Percentiles rank a stretch among this genome's conserved stretches.
Evolutionary conservation across 2,888 invertebrate genomes (phyloP).

Genomic region (Mesorhabditis sp.): DNA sequence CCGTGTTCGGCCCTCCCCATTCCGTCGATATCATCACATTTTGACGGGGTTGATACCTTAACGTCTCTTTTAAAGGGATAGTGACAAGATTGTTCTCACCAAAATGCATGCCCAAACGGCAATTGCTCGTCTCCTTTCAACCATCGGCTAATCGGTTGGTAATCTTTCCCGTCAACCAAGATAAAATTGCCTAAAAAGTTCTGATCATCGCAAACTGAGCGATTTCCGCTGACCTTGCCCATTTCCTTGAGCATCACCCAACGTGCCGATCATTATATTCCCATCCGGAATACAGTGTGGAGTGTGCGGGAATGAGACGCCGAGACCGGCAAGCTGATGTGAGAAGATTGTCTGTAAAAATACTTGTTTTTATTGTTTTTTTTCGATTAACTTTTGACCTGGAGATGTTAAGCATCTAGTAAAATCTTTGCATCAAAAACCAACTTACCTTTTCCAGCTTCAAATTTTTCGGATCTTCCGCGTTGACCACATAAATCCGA

Average conservation of each 20-base stretch:
- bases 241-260: constrained; percentile 83
- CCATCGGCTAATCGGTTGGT: constrained; percentile 69
- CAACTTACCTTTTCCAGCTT: constrained; percentile 13
- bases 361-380: neutral
- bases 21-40: constrained; percentile 85
- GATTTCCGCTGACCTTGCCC: constrained; percentile 67
- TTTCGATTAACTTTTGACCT: neutral
- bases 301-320: constrained; percentile 85
- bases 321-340: constrained; percentile 72
- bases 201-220: neutral
- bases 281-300: constrained; percentile 87
- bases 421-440: too few relatives aligned
- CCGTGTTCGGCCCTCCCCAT: constrained; percentile 83
- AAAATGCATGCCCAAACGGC: constrained; percentile 77
- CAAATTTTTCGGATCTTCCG: constrained; percentile 45
- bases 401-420: too few relatives aligned
- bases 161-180: constrained; percentile 77
- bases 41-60: constrained; percentile 69
- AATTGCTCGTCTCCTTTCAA: constrained; percentile 58
- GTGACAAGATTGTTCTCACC: constrained; percentile 27
- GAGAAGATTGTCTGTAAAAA: constrained; percentile 73
- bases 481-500: constrained; percentile 78
- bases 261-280: constrained; percentile 87
- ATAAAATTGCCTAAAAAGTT: constrained; percentile 70
- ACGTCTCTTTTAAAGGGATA: neutral